phyloP scores from a whole-genome alignment of 2,888 invertebrate species.

The Atethmia centrago region DNA sequence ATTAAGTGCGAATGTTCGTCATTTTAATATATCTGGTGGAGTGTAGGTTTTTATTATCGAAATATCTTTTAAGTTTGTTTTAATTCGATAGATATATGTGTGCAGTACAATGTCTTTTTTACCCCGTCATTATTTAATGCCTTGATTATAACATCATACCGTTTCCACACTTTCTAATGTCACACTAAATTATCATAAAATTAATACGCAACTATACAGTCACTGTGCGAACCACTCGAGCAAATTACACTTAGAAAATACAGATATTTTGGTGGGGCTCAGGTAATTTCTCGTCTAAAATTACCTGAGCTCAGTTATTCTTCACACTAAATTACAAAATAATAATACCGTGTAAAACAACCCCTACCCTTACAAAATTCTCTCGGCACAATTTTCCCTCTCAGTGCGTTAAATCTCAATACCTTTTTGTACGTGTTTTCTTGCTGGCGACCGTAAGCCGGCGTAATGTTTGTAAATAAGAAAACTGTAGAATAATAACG shows the following conservation, averaged over 20 bases:
- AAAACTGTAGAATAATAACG: constrained; percentile 67
- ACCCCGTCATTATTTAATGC: background rate
- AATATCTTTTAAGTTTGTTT: background rate
- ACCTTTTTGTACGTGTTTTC: constrained; percentile 68
- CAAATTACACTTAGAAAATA: background rate
- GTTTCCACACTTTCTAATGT: background rate
- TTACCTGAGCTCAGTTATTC: too few species aligned
- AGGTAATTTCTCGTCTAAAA: too few species aligned
- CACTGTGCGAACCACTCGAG: background rate
- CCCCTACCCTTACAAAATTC: constrained; percentile 30
- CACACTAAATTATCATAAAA: background rate
- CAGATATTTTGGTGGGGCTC: background rate
- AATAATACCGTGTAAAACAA: constrained; percentile 29
- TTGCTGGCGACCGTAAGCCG: constrained; percentile 55
- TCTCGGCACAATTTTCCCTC: constrained; percentile 67
- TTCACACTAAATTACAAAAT: background rate
- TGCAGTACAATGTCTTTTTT: too few species aligned
- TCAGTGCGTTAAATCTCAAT: constrained; percentile 70
- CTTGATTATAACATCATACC: background rate
- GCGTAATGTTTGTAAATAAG: constrained; percentile 71
- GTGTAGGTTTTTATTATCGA: too few species aligned
- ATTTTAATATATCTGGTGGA: too few species aligned
- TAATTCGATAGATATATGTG: background rate
- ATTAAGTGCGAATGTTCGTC: background rate
- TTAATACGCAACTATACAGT: background rate